A percentile compares a stretch with the other conserved stretches of the same genome.
Conservation (phyloP, 2,888 invertebrate genomes). For the Chaitophorus viminalis region DNA sequence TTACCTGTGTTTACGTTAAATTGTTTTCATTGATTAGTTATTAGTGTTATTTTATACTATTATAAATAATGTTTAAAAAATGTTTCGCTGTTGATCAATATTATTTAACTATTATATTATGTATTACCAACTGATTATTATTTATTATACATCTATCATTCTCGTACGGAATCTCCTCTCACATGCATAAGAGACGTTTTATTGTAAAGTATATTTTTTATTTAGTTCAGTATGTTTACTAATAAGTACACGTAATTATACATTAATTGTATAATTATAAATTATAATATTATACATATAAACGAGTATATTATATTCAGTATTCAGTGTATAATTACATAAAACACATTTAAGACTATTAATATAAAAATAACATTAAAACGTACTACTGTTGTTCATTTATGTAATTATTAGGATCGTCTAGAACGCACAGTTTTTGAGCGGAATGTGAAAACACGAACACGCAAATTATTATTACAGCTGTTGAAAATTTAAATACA, state of each 20-base stretch:
- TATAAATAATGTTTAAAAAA: neutral
- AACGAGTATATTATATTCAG: conserved; percentile 26
- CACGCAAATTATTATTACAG: too few species aligned
- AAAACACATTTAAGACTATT: conserved; percentile 49
- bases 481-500: too few species aligned
- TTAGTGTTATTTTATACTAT: too few species aligned
- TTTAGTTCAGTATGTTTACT: conserved; percentile 52
- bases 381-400: neutral
- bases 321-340: conserved; percentile 36
- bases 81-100: neutral
- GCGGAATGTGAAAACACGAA: too few species aligned
- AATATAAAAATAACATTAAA: conserved; percentile 41
- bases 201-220: conserved; percentile 54
- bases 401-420: neutral
- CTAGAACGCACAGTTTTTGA: too few species aligned
- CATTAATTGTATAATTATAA: conserved; percentile 31
- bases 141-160: conserved; percentile 4
- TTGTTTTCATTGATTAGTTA: neutral
- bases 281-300: conserved; percentile 17
- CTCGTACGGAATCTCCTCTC: conserved; percentile 23
- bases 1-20: neutral
- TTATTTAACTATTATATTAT: conserved; percentile 12
- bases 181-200: conserved; percentile 18
- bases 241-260: conserved; percentile 34
- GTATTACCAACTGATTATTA: neutral